A percentile compares a stretch with the other conserved stretches of the same genome.
These are phyloP conservation scores for mouse (Mus musculus) DNA, from an alignment of 2,113 vertebrate species.

Conservation along the genomic window GRCm39 chr3:68315501-68316000, in stretches of 20 bases:
- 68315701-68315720: neutral
- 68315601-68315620: constrained; percentile 38
- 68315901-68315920: neutral
- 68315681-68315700: neutral
- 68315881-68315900: neutral
- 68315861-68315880: neutral
- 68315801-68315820: neutral
- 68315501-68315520: neutral
- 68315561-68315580: constrained; percentile 13
- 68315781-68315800: neutral
- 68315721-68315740: neutral
- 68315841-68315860: no score
- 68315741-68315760: neutral
- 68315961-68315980: neutral
- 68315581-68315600: constrained; percentile 17
- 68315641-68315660: neutral
- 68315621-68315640: constrained; percentile 24
- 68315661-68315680: neutral
- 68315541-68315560: constrained; percentile 3
- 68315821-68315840: neutral
- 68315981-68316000: neutral
- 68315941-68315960: neutral
- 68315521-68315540: constrained; percentile 51
- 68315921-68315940: neutral
- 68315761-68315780: neutral